Evolutionary conservation across 1,140 invertebrate species (phyloP).

Genomic region (Glomeris maerens): DNA sequence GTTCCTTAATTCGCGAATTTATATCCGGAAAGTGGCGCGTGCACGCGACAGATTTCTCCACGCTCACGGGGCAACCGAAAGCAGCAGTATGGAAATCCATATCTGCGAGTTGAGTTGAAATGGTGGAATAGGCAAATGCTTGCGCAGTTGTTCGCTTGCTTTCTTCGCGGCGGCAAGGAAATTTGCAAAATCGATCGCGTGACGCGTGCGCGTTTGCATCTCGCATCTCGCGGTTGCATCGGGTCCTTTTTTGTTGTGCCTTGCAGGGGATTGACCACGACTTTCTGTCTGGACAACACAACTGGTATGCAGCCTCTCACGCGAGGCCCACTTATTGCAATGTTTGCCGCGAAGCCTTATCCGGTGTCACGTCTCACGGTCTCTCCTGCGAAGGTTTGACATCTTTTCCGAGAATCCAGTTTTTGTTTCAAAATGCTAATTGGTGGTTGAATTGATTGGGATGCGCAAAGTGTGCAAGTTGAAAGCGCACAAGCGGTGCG

Average conservation of each 20-base stretch:
- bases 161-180: too few relatives aligned
- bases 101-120: too few relatives aligned
- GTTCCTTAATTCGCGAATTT: too few relatives aligned
- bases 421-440: not conserved
- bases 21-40: too few relatives aligned
- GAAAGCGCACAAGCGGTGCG: conserved; percentile 89
- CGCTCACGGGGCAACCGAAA: too few relatives aligned
- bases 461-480: conserved; percentile 65
- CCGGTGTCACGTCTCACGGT: conserved; percentile 82
- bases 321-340: conserved; percentile 92
- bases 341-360: conserved; percentile 81
- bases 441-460: not conserved
- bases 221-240: too few relatives aligned
- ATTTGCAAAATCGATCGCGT: too few relatives aligned
- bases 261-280: conserved; percentile 43
- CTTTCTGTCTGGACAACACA: conserved; percentile 72
- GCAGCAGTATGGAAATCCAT: too few relatives aligned
- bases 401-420: not conserved
- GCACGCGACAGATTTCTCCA: too few relatives aligned
- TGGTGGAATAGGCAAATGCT: too few relatives aligned
- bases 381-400: conserved; percentile 64
- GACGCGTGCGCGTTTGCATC: too few relatives aligned
- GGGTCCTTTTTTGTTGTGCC: conserved; percentile 7
- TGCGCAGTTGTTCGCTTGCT: too few relatives aligned
- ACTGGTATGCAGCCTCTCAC: conserved; percentile 86